phyloP scores from a whole-genome alignment of 2,113 vertebrate species.

The Vombatus ursinus region DNA sequence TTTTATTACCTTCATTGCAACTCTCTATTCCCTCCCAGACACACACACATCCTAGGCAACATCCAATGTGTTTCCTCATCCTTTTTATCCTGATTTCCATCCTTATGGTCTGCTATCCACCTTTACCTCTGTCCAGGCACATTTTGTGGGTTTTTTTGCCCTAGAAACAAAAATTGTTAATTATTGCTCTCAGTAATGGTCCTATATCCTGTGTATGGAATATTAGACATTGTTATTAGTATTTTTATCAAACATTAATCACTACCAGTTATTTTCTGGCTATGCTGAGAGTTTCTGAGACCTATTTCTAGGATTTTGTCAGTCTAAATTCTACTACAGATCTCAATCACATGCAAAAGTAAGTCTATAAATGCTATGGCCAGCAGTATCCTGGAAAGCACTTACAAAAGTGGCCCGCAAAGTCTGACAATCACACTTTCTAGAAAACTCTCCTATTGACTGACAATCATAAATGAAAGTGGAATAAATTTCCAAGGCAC shows the following conservation, averaged over 20 bases:
- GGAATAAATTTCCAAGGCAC: neutral
- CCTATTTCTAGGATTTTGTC: neutral
- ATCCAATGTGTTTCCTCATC: neutral
- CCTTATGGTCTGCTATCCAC: neutral
- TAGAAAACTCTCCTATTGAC: neutral
- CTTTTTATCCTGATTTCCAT: neutral
- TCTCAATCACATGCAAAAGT: neutral
- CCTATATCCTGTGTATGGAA: neutral
- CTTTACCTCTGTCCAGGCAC: neutral
- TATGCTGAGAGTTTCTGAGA: neutral
- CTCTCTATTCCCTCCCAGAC: neutral
- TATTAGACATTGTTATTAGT: neutral
- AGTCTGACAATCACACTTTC: neutral
- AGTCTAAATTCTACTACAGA: neutral
- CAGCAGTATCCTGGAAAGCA: neutral
- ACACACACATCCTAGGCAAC: neutral
- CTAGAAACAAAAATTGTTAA: neutral
- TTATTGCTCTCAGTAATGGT: neutral
- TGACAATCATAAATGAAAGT: neutral
- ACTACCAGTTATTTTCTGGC: neutral
- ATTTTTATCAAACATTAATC: neutral
- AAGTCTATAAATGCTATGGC: neutral
- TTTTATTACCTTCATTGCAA: neutral
- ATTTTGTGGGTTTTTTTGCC: neutral
- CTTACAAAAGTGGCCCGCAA: constrained; percentile 30